A percentile compares a stretch with the other conserved stretches of the same genome.
Evolutionary conservation across 2,888 invertebrate genomes (phyloP).

Genomic region (Coelopa pilipes): DNA sequence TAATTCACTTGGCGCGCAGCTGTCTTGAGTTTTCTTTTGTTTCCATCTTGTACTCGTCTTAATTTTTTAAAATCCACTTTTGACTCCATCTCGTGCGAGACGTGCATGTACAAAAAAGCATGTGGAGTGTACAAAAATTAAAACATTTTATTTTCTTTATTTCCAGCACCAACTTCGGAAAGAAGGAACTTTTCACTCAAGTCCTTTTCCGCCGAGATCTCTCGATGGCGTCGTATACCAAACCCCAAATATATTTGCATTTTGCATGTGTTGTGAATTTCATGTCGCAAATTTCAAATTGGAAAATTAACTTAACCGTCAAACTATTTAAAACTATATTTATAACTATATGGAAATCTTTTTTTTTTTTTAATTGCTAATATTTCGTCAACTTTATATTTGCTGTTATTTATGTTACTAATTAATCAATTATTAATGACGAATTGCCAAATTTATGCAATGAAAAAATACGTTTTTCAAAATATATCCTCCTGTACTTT

Average conservation of each 20-base stretch:
- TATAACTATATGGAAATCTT: neutral
- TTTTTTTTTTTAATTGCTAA: neutral
- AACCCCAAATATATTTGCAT: neutral
- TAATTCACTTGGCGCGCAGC: slow-evolving; percentile 29
- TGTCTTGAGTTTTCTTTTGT: neutral
- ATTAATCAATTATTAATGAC: neutral
- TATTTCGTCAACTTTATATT: neutral
- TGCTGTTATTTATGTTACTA: neutral
- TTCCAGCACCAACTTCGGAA: neutral
- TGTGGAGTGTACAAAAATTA: slow-evolving; percentile 10
- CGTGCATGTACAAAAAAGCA: neutral
- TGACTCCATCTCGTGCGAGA: neutral
- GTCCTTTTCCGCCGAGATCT: neutral
- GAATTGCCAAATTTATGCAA: no score
- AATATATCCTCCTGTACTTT: no score
- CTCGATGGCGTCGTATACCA: neutral
- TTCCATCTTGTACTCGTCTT: neutral
- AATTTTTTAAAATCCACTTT: slow-evolving; percentile 13
- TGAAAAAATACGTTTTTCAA: no score
- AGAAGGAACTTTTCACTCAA: slow-evolving; percentile 2
- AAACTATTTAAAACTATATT: neutral
- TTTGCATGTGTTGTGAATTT: neutral
- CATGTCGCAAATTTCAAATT: neutral
- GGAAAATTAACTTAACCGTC: neutral
- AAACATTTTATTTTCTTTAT: slow-evolving; percentile 10